A percentile compares a stretch with the other conserved stretches of the same genome.
These are phyloP conservation scores for Lasioglossum pauxillum DNA, from an alignment of 2,888 invertebrate genomes.

Conservation along the genomic window DNA sequence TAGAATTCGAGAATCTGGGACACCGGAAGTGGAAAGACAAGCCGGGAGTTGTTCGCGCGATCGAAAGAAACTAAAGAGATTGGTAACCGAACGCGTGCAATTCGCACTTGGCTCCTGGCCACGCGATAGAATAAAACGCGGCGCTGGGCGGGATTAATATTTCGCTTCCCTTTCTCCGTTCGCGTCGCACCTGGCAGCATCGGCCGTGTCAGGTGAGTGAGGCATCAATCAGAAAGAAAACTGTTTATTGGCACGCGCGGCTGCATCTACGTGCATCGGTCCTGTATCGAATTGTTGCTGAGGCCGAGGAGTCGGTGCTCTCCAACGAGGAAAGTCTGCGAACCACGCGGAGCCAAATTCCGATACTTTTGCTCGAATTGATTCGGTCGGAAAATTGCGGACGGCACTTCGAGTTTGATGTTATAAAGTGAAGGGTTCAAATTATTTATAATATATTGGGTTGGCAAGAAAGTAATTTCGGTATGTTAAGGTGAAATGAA, in stretches of 20 bases:
- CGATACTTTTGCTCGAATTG: neutral
- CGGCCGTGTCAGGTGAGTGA: conserved; percentile 59
- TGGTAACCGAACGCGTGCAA: conserved; percentile 53
- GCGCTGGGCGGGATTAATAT: conserved; percentile 65
- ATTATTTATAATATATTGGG: neutral
- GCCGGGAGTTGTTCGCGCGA: conserved; percentile 12
- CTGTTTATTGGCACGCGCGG: conserved; percentile 55
- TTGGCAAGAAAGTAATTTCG: too few species aligned
- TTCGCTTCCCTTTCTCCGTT: conserved; percentile 52
- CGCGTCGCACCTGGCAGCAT: conserved; percentile 57
- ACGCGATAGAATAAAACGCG: conserved; percentile 60
- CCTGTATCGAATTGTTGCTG: neutral
- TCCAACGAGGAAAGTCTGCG: conserved; percentile 3
- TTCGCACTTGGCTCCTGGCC: conserved; percentile 67
- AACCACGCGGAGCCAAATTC: neutral
- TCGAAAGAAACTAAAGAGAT: conserved; percentile 35
- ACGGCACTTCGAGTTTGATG: too few species aligned
- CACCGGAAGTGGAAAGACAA: neutral
- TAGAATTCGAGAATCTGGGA: neutral
- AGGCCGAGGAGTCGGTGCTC: conserved; percentile 16
- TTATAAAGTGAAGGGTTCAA: neutral
- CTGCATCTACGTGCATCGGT: neutral
- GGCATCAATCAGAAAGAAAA: conserved; percentile 59
- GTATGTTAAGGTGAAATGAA: too few species aligned
- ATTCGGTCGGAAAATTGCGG: neutral